Base-by-base conservation (phyloP, 1,140 invertebrate genomes). In the Plectrocnemia conspersa region DNA sequence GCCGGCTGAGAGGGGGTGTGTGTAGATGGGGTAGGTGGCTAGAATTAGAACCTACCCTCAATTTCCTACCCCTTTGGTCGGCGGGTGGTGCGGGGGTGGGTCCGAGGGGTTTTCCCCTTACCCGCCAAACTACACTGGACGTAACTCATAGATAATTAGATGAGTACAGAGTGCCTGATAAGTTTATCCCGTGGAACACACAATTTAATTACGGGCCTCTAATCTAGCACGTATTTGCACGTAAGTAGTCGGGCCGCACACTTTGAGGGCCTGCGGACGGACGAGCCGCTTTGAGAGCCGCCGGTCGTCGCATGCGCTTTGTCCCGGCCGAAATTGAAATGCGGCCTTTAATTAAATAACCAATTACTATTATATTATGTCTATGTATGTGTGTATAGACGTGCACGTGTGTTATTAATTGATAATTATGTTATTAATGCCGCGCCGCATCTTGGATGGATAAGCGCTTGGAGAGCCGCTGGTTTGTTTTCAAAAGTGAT, bases 131-230 rank as follows among this genome's bases (percentile, higher is more conserved):
- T 50, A 46, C 46, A 29, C 59, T 58, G 59, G 59, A 57, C 59
- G 59, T 61, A 58, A 61, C 59, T 61, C 59, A 42, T 61, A 58
- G 52, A 61, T 61, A 61, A 61, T 61, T 61, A 61, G 59, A 61
- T 61, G 59, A 61, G 59, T 58, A 58, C 55, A 61, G 55, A 61
- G 59, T 61, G 59, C 59, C 59, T 53, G 59, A 58, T 61, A 61
- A 61, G 59, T 61, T 61, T 61, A 61, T 61, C 59, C 55, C 56
- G 52, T 59, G 59, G 59, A 61, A 61, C 59, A 61, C 55, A 58
- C 59, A 61, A 61, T 61, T 61, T 61, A 61, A 61, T 61, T 61
- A 61, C 55, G 46, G 41, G 52, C 35, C 58, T 60, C 54, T 60
- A 60, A 60, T 60, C 58, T 60, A 47, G 58, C 58, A 56, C 58